phyloP scores from a whole-genome alignment of 2,797 vertebrate genomes.

The Gymnoscopelus braueri region DNA sequence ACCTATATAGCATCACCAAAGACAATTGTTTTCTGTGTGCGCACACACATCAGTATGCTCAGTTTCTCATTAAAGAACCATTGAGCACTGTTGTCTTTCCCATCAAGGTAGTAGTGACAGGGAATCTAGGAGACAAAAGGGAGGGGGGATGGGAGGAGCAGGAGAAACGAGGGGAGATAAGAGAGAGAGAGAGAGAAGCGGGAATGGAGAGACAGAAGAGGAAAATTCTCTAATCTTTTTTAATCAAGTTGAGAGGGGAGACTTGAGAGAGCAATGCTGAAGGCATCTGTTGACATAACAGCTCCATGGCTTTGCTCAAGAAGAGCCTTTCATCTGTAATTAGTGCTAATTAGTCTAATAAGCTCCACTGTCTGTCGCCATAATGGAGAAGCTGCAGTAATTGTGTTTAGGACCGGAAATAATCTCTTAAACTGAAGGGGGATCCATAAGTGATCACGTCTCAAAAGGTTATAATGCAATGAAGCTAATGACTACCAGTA shows the following conservation, averaged over 20 bases:
- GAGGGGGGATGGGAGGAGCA: not conserved
- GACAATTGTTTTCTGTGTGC: no score
- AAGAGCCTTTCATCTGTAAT: conserved; percentile 77
- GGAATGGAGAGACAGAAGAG: conserved; percentile 1
- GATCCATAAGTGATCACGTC: conserved; percentile 64
- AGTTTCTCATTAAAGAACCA: no score
- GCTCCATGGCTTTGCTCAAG: conserved; percentile 57
- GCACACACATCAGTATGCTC: no score
- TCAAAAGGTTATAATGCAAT: conserved; percentile 70
- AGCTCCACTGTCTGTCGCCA: conserved; percentile 62
- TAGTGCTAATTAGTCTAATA: conserved; percentile 80
- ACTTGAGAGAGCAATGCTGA: conserved; percentile 64
- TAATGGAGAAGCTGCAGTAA: conserved; percentile 61
- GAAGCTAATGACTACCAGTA: conserved; percentile 75
- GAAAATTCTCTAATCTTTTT: conserved; percentile 45
- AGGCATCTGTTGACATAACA: conserved; percentile 76
- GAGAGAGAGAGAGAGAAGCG: conserved; percentile 10
- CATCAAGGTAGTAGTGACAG: conserved; percentile 21
- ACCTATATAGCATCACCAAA: not conserved
- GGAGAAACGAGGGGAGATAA: not conserved
- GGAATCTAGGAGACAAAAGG: conserved; percentile 27
- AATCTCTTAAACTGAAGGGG: conserved; percentile 66
- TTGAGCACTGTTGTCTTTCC: not conserved
- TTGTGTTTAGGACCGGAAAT: conserved; percentile 70
- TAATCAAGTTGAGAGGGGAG: conserved; percentile 64